phyloP scores from a whole-genome alignment of 2,113 vertebrate species.

The Archocentrus centrarchus region DNA sequence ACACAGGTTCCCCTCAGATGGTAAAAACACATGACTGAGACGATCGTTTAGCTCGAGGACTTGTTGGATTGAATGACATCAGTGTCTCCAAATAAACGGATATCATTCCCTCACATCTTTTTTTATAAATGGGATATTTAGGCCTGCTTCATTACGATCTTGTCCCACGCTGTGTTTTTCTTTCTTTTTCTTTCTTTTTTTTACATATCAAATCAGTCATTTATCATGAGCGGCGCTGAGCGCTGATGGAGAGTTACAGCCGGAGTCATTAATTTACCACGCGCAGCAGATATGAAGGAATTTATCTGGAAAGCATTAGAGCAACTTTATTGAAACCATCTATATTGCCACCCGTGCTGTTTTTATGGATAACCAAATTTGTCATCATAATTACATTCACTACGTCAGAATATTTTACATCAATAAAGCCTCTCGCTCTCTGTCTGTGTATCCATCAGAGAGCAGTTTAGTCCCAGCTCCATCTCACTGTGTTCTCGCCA shows the following conservation, averaged over 20 bases:
- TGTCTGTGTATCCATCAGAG: background rate
- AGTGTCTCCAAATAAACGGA: background rate
- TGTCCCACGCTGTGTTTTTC: background rate
- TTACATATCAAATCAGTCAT: background rate
- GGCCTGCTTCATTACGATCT: background rate
- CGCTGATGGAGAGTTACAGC: background rate
- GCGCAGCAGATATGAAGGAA: background rate
- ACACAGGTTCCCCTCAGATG: fast-evolving
- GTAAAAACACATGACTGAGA: background rate
- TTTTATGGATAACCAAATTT: background rate
- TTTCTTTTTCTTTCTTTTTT: background rate
- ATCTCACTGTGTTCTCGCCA: background rate
- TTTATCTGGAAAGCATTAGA: background rate
- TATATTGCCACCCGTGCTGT: background rate
- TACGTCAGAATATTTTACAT: background rate
- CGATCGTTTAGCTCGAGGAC: background rate
- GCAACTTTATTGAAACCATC: slow-evolving; percentile 2
- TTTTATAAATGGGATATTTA: fast-evolving
- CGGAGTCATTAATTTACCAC: slow-evolving; percentile 1
- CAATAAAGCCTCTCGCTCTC: background rate
- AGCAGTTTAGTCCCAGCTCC: background rate
- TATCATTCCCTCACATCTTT: background rate
- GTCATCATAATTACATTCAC: slow-evolving; percentile 1
- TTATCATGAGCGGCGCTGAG: background rate
- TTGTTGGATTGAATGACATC: background rate